Evolutionary conservation across 2,113 vertebrate genomes (phyloP).

Genomic region (Cottus gobio): DNA sequence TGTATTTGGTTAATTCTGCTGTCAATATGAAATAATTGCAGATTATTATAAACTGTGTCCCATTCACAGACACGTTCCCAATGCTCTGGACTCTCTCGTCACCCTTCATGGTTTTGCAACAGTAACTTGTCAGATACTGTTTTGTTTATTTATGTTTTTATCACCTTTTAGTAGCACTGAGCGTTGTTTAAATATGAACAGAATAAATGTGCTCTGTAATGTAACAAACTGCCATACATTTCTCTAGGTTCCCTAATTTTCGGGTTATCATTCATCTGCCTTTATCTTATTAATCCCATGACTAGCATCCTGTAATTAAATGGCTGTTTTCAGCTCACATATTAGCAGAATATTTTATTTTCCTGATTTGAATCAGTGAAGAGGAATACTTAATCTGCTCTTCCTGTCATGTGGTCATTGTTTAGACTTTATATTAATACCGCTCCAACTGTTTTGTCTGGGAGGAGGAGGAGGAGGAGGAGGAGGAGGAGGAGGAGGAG

Average conservation of each 20-base stretch:
- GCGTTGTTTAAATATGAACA: background rate
- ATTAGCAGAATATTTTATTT: constrained; percentile 52
- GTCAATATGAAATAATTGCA: constrained; percentile 3
- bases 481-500: too few species aligned
- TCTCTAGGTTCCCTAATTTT: too few species aligned
- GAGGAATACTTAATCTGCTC: constrained; percentile 69
- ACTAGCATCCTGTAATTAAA: background rate
- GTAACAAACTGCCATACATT: background rate
- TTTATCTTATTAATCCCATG: background rate
- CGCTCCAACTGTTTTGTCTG: constrained; percentile 72
- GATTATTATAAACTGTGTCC: background rate
- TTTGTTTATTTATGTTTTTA: background rate
- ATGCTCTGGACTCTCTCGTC: background rate
- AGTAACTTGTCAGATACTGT: background rate
- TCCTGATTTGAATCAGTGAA: constrained; percentile 70
- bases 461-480: background rate
- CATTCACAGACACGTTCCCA: background rate
- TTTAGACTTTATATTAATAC: constrained; percentile 68
- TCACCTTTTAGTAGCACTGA: background rate
- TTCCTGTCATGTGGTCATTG: constrained; percentile 74
- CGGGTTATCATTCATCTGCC: background rate
- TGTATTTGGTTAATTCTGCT: constrained; percentile 2
- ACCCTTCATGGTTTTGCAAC: background rate
- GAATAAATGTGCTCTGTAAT: background rate
- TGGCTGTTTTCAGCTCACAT: constrained; percentile 14